These are phyloP conservation scores for Rhegmatorhina hoffmannsi DNA, from an alignment of 2,113 vertebrate species.

Conservation along the genomic window DNA sequence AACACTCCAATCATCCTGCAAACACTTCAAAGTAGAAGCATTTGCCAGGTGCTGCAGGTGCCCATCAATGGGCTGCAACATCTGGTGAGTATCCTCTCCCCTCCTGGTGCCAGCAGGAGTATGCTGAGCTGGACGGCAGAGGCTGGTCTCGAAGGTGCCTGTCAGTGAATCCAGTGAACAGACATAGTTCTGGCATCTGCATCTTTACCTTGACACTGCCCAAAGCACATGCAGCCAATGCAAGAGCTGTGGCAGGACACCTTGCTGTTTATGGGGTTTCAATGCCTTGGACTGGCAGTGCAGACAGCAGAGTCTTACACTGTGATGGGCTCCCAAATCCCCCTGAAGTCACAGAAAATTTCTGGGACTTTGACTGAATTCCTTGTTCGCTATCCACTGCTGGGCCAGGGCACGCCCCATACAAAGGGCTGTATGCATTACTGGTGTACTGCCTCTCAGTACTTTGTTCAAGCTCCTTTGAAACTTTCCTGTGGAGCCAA, in stretches of 20 bases:
- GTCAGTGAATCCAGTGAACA: background rate
- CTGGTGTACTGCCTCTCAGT: background rate
- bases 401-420: background rate
- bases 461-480: background rate
- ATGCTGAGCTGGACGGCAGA: background rate
- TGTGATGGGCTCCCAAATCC: background rate
- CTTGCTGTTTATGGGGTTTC: background rate
- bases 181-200: background rate
- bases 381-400: background rate
- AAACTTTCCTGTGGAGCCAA: background rate
- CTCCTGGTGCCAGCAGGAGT: background rate
- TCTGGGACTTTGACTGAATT: background rate
- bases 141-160: background rate
- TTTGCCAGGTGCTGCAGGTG: background rate
- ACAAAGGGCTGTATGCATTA: background rate
- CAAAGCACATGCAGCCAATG: rapidly evolving
- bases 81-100: background rate
- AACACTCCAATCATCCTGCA: background rate
- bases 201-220: background rate
- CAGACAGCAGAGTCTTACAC: background rate
- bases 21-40: background rate
- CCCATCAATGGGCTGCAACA: rapidly evolving
- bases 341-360: background rate
- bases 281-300: background rate
- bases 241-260: background rate